Evolutionary conservation across 2,113 vertebrate genomes (phyloP), one percentile per base, ranked within the genome.

Genomic region (Gopherus evgoodei): DNA sequence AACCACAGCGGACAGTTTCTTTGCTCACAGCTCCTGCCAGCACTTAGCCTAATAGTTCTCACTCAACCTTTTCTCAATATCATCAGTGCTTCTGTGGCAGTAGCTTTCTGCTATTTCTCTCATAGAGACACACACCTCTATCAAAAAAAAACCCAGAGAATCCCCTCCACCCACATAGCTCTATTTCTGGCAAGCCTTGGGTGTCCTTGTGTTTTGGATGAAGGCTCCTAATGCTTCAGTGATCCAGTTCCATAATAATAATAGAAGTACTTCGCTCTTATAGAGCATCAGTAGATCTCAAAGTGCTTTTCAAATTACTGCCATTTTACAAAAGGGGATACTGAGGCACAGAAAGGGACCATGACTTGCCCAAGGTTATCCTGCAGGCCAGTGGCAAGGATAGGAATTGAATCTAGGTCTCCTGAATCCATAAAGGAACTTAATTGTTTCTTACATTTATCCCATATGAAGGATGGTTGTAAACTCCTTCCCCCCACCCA

Each of bases 11-110:
- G 19, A 42, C 25, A 56, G 83, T 56, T 76, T 89, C 10, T 90
- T 94, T 92, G 21, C 17, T 80, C 10, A 16, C 35, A 59, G 4
- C 49, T 75, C 10, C 86, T 84, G n/a, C 88, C 25, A 4, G n/a
- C 12, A 69, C 80, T 84, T 82, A 11, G 6, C 24, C 52, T 69
- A 84, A 86, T 38, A 82, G 42, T 4, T 72, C 62, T 49, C 56
- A 19, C 5, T 78, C 62, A 84, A 29, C 5, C 44, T 93, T 72
- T 5, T 2, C 44, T 6, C 27, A 54, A 6, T 80, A 0, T 78
- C 13, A 76, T 25, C 1, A 1, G 17, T 90, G 0, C 27, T 92
- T 93, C 42, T 84, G 7, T 84, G 72, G 94, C 89, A 6, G n/a
- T 75, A 50, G 47, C 8, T 2, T 84, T 82, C n/a, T 76, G 3